Conservation (phyloP, 2,888 invertebrate species). For the Drosophila phalerata region DNA sequence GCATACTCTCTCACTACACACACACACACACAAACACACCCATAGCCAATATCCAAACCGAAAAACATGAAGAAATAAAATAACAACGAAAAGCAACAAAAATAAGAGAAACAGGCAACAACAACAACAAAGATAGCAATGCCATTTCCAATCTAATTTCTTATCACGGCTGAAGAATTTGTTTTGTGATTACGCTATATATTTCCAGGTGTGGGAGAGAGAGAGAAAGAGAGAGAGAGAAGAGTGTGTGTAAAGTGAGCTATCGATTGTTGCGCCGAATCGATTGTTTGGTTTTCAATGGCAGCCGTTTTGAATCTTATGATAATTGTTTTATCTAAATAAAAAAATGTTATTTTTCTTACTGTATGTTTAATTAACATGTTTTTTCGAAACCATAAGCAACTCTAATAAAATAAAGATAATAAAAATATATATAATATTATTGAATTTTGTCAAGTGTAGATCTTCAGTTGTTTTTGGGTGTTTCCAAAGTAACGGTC, state of each 20-base stretch:
- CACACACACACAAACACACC: conserved; percentile 16
- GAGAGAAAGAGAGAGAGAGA: not conserved
- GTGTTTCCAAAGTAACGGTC: too few species aligned
- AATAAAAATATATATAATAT: too few species aligned
- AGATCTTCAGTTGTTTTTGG: not conserved
- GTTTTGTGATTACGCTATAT: conserved; percentile 42
- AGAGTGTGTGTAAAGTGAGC: not conserved
- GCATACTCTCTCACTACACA: conserved; percentile 37
- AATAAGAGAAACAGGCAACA: conserved; percentile 16
- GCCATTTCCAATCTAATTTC: conserved; percentile 42
- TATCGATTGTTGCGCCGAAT: conserved; percentile 7
- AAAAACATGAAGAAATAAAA: conserved; percentile 17
- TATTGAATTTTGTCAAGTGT: too few species aligned
- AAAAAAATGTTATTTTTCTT: not conserved
- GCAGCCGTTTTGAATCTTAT: not conserved
- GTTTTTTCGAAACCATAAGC: too few species aligned
- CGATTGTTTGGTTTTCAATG: conserved; percentile 3
- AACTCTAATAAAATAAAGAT: too few species aligned
- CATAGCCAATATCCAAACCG: conserved; percentile 15
- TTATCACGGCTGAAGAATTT: conserved; percentile 47
- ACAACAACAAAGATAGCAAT: conserved; percentile 1
- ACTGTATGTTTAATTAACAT: too few species aligned
- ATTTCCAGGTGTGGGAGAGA: not conserved
- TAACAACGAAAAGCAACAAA: not conserved
- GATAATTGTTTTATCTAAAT: not conserved